Base-by-base conservation (phyloP, 2,888 invertebrate species). In the Hylaea fasciaria region DNA sequence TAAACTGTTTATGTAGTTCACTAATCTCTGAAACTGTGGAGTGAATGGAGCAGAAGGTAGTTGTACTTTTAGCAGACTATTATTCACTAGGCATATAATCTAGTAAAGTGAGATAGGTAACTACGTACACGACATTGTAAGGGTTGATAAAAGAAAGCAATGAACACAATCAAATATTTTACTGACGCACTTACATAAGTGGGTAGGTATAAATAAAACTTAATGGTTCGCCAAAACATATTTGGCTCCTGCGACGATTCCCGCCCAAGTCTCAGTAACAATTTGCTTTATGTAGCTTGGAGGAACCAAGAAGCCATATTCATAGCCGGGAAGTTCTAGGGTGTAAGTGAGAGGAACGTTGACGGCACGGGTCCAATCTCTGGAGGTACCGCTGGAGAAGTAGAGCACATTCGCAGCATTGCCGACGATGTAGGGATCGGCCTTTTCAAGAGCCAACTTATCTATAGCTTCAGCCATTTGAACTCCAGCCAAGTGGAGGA, bases 261-360 rank as follows among this genome's bases (percentile, higher is more conserved):
- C 94, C 41, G 93, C 91, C 93, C 94, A 95, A 16, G 94, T 94
- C 78, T 95, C 95, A 0, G 76, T 78, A 0, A 94, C 94, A 29
- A 94, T 92, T 43, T 93, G 91, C 49, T 86, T 62, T 45, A 95
- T 93, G 68, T 94, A 91, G 0, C 79, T 68, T 0, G 94, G 82
- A 1, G 93, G 93, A 0, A 95, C 93, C 64, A 94, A 71, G 78
- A 95, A 95, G 9, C 73, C 73, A 54, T 86, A 89, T 0, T 89
- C 85, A 62, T 94, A 95, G 32, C 93, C 94, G 0, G 95, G 95
- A 57, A 96, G 83, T 80, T 95, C 95, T 76, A 95, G 82, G 9
- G 95, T 95, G 71, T 95, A 95, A 0, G 95, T 91, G 35, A 95
- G 84, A 0, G 93, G 93, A 52, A 95, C 86, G 0, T 93, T 93